Percentiles rank a stretch among this genome's conserved stretches.
phyloP scores from a whole-genome alignment of 2,888 invertebrate genomes.

The Prenolepis imparis region DNA sequence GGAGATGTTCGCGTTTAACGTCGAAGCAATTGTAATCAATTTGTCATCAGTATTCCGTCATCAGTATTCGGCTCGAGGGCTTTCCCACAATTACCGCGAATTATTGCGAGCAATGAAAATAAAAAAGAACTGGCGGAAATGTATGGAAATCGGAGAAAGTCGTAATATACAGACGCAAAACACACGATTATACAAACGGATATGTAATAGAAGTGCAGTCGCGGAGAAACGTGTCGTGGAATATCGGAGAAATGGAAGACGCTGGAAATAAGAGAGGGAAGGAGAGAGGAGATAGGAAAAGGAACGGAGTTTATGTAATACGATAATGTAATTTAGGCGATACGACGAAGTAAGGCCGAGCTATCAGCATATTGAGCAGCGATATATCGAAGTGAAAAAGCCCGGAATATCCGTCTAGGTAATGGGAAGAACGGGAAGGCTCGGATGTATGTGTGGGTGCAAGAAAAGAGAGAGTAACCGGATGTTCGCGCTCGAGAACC shows the following conservation, averaged over 20 bases:
- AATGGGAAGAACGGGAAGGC: not conserved
- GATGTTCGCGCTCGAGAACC: slow-evolving; percentile 12
- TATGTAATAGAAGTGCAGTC: slow-evolving; percentile 1
- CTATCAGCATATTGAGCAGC: slow-evolving; percentile 44
- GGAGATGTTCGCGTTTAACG: not conserved
- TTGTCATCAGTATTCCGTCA: not conserved
- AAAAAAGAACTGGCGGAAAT: slow-evolving; percentile 35
- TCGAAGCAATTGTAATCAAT: not conserved
- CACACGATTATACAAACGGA: not conserved
- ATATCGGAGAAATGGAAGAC: not conserved
- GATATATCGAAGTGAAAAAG: slow-evolving; percentile 24
- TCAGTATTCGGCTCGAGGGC: not conserved
- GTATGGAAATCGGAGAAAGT: slow-evolving; percentile 45
- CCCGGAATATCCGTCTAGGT: not conserved
- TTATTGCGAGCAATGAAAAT: slow-evolving; percentile 22
- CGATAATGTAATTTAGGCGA: slow-evolving; percentile 47
- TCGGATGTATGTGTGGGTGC: not conserved
- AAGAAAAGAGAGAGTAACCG: not conserved
- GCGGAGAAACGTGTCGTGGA: not conserved
- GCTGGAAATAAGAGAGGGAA: not conserved
- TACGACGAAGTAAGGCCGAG: slow-evolving; percentile 26
- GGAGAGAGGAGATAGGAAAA: slow-evolving; percentile 2
- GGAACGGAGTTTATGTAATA: slow-evolving; percentile 24
- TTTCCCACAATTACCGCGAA: not conserved
- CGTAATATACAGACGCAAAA: not conserved